Conservation (phyloP, 2,888 invertebrate genomes). For the Micropterix aruncella region DNA sequence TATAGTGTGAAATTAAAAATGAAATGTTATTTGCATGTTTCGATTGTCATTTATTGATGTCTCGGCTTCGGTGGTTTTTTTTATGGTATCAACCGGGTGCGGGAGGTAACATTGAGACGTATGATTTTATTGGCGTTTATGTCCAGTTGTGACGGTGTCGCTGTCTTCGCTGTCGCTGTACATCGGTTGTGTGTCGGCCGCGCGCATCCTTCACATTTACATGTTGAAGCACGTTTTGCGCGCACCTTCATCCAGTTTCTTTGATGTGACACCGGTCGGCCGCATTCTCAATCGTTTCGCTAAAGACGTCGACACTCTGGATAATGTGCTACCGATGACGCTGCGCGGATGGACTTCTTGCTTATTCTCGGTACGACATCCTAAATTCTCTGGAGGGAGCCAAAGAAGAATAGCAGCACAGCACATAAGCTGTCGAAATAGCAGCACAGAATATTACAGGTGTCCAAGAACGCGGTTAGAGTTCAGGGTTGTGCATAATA, state of each 20-base stretch:
- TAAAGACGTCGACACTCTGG: conserved; percentile 59
- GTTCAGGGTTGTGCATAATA: too few relatives aligned
- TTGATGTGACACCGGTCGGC: conserved; percentile 69
- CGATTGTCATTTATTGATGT: too few relatives aligned
- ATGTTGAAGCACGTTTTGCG: conserved; percentile 51
- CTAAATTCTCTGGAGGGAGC: too few relatives aligned
- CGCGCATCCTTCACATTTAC: conserved; percentile 46
- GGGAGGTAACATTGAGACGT: not conserved
- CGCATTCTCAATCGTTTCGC: conserved; percentile 66
- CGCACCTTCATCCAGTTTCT: conserved; percentile 56
- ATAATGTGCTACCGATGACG: conserved; percentile 57
- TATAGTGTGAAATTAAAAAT: too few relatives aligned
- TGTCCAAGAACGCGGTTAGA: too few relatives aligned
- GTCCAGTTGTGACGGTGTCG: conserved; percentile 49
- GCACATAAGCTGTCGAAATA: too few relatives aligned
- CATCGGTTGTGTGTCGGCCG: conserved; percentile 49
- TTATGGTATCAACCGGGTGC: too few relatives aligned
- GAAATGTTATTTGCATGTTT: too few relatives aligned
- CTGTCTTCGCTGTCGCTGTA: conserved; percentile 51
- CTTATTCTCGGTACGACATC: conserved; percentile 49
- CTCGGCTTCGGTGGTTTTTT: too few relatives aligned
- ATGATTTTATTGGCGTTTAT: conserved; percentile 11
- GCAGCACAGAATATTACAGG: too few relatives aligned
- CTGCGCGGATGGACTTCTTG: conserved; percentile 56
- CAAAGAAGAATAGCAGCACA: too few relatives aligned